Conservation (phyloP, 2,113 vertebrate species). For the Thalassarche chlororhynchos region DNA sequence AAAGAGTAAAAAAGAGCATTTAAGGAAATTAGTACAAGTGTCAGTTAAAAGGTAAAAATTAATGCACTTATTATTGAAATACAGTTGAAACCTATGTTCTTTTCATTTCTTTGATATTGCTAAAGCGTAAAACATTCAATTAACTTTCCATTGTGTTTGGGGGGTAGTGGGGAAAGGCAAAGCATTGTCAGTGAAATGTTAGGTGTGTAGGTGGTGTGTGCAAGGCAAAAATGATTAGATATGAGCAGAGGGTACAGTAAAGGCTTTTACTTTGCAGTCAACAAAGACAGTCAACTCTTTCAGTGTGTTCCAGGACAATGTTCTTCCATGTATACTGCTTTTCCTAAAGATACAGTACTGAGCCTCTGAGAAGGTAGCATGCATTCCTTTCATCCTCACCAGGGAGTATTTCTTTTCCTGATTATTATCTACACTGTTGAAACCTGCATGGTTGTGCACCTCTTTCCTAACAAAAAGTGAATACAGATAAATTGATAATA, state of each 20-base stretch:
- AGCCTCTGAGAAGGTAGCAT: background rate
- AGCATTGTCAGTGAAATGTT: slow-evolving; percentile 65
- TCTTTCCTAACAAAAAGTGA: slow-evolving; percentile 4
- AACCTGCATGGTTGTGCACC: background rate
- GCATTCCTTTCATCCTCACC: background rate
- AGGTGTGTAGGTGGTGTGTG: slow-evolving; percentile 58
- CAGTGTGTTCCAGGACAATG: background rate
- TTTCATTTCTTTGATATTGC: slow-evolving; percentile 83
- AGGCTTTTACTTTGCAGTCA: background rate
- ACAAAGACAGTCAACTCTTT: background rate
- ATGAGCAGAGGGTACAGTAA: background rate
- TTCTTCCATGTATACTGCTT: background rate
- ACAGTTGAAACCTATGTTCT: slow-evolving; percentile 80
- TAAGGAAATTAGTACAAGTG: slow-evolving; percentile 86
- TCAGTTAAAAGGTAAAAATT: slow-evolving; percentile 87
- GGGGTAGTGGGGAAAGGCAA: slow-evolving; percentile 59
- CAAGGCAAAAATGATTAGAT: slow-evolving; percentile 26
- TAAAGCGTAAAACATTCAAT: slow-evolving; percentile 85
- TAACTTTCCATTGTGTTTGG: slow-evolving; percentile 81
- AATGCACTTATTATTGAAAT: slow-evolving; percentile 84
- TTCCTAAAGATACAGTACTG: background rate
- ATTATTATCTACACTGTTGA: slow-evolving; percentile 11
- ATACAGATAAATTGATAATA: slow-evolving; percentile 14
- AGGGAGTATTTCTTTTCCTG: background rate
- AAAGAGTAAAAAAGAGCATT: slow-evolving; percentile 81